Conservation (phyloP, 2,888 invertebrate genomes). For the Athetis lepigone region DNA sequence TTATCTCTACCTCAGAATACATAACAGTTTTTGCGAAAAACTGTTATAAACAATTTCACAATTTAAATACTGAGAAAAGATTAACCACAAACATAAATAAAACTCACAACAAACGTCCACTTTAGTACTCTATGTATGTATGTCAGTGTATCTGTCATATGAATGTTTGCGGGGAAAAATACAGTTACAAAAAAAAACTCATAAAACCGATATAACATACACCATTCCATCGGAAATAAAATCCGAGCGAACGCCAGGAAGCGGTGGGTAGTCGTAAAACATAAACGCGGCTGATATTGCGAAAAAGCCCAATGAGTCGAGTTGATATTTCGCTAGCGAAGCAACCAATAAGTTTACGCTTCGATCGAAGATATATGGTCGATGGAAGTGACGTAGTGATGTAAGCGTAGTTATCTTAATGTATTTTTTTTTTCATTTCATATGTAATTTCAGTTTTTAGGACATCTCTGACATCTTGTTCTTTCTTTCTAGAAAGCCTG, state of each 20-base stretch:
- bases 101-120: too few relatives aligned
- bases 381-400: conserved; percentile 37
- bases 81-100: not conserved
- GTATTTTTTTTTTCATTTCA: too few relatives aligned
- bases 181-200: conserved; percentile 24
- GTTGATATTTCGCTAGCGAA: conserved; percentile 68
- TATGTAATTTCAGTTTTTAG: too few relatives aligned
- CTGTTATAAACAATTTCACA: too few relatives aligned
- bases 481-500: too few relatives aligned
- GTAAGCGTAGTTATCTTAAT: not conserved
- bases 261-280: conserved; percentile 56
- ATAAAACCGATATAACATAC: conserved; percentile 41
- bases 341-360: conserved; percentile 69
- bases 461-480: too few relatives aligned
- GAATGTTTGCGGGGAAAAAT: not conserved
- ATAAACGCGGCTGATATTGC: conserved; percentile 65
- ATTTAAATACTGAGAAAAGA: too few relatives aligned
- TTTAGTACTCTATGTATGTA: not conserved
- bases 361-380: conserved; percentile 28
- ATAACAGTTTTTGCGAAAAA: too few relatives aligned
- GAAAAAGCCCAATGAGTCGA: conserved; percentile 66
- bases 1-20: too few relatives aligned
- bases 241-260: conserved; percentile 53
- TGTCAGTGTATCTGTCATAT: not conserved
- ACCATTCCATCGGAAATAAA: conserved; percentile 52